Base-by-base conservation (phyloP, 2,113 vertebrate species). In the Silurus meridionalis region DNA sequence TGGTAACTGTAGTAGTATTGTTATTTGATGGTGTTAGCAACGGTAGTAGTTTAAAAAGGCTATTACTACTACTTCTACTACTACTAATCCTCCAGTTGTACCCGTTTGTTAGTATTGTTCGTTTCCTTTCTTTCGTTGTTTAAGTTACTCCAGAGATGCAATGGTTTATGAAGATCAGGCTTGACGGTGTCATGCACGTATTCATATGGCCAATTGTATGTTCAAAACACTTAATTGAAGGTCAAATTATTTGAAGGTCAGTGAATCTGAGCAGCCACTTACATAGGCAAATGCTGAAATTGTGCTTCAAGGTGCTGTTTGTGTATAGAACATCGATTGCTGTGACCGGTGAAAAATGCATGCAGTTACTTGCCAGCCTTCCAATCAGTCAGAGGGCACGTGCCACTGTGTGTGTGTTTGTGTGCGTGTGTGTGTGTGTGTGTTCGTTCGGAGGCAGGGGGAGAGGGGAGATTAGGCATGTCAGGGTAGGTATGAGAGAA, bases 401-500 rank as follows among this genome's bases (percentile, higher is more conserved):
- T 13, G n/a, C 11, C n/a, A 5, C 64, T 23, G 15, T 58, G 14
- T 0, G 21, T 11, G n/a, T 6, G 25, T 52, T 21, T 37, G 72
- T 57, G 37, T 72, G 69, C 10, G 69, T 23, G 25, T 52, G 8
- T 5, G 19, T 0, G 19, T 4, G 28, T 19, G 85, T 23, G 74
- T 46, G 61, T 8, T 28, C 52, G 63, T 63, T 10, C 10, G 81
- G 69, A 17, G 46, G 46, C 0, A 46, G 53, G 72, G 84, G 84
- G 72, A 81, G 84, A 80, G 74, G 64, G 48, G 7, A n/a, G 28
- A 19, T 50, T 63, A 64, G 10, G 52, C 53, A 80, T 82, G 81
- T 87, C 86, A 88, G 77, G 81, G 85, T 77, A 55, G 83, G 84
- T 78, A 52, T 21, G 69, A 69, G 67, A 72, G 69, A 87, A 87